phyloP scores from a whole-genome alignment of 2,888 invertebrate genomes.

The Ochropleura plecta region DNA sequence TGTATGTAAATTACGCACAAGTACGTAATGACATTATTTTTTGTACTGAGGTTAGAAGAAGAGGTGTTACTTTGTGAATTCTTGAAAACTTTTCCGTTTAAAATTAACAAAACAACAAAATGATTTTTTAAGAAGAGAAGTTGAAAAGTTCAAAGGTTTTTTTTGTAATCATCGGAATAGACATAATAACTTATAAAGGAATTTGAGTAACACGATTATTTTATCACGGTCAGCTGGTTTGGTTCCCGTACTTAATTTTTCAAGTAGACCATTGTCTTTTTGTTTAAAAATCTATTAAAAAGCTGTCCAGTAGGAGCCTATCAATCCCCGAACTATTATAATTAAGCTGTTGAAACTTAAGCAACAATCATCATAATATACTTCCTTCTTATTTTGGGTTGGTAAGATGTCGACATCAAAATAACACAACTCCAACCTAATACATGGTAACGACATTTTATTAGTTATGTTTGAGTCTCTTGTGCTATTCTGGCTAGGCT shows the following conservation, averaged over 20 bases:
- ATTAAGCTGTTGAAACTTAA: neutral
- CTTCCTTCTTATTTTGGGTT: no score
- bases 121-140: neutral
- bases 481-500: neutral
- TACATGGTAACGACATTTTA: neutral
- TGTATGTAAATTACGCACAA: constrained; percentile 23
- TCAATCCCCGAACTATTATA: neutral
- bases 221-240: neutral
- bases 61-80: neutral
- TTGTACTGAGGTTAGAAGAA: neutral
- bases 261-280: no score
- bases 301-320: neutral
- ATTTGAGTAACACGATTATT: neutral
- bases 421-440: neutral
- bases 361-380: neutral
- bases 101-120: neutral
- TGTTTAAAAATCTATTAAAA: no score
- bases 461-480: neutral
- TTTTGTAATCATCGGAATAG: constrained; percentile 1
- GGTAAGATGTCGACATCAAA: neutral
- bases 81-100: neutral
- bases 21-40: constrained; percentile 38
- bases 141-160: neutral
- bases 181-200: neutral
- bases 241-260: no score